A percentile compares a stretch with the other conserved stretches of the same genome.
These are phyloP conservation scores for Oxycera nigricornis DNA, from an alignment of 2,888 invertebrate species.

Conservation along the genomic window DNA sequence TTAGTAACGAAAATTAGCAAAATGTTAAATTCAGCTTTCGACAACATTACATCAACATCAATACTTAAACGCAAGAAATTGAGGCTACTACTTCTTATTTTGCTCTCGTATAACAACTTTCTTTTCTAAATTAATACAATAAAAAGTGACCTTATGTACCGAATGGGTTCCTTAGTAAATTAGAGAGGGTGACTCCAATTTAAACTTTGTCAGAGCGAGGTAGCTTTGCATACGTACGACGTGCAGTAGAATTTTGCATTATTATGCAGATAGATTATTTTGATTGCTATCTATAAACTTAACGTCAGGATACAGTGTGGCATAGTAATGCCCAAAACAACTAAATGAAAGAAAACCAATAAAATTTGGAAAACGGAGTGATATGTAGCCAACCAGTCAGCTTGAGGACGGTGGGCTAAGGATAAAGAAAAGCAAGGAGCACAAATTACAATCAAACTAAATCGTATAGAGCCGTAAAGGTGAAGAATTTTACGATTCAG, in stretches of 20 bases:
- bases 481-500: slow-evolving; percentile 41
- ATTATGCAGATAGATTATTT: slow-evolving; percentile 42
- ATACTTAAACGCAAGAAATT: no score
- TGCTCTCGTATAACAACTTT: no score
- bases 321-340: slow-evolving; percentile 5
- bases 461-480: slow-evolving; percentile 43
- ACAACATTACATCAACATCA: no score
- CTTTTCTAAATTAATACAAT: no score
- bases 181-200: not conserved
- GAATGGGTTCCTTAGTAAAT: no score
- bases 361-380: slow-evolving; percentile 31
- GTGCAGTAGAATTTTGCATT: not conserved
- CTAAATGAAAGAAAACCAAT: slow-evolving; percentile 1
- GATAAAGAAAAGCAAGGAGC: not conserved
- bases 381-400: not conserved
- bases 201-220: not conserved
- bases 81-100: no score
- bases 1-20: no score
- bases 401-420: not conserved
- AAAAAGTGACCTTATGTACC: no score
- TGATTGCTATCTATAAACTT: slow-evolving; percentile 41
- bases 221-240: not conserved
- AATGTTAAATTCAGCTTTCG: no score
- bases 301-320: slow-evolving; percentile 1
- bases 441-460: slow-evolving; percentile 42